These are phyloP conservation scores for Anabas testudineus DNA, from an alignment of 2,797 vertebrate genomes.

Conservation along the genomic window DNA sequence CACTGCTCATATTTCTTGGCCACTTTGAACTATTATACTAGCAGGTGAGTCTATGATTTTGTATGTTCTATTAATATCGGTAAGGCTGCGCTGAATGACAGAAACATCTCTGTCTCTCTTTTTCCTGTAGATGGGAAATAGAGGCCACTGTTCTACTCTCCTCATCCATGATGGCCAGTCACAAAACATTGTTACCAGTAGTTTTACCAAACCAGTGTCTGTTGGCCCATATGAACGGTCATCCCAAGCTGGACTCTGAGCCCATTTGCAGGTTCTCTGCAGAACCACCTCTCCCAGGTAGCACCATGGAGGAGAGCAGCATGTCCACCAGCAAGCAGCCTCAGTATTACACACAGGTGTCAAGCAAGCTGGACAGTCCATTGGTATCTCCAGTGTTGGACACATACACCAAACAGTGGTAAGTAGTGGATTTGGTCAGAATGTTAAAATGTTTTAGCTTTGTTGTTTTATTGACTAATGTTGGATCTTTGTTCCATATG, in stretches of 20 bases:
- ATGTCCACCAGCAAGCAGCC: conserved; percentile 1
- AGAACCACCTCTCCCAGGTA: conserved; percentile 37
- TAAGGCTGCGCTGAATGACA: too few relatives aligned
- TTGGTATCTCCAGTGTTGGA: conserved; percentile 16
- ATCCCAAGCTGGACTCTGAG: conserved; percentile 2
- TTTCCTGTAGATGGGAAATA: conserved; percentile 30
- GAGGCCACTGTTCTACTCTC: neutral
- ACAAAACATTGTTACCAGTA: conserved; percentile 24
- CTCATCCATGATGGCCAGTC: conserved; percentile 21
- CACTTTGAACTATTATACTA: too few relatives aligned
- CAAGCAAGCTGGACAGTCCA: conserved; percentile 9
- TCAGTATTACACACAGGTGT: conserved; percentile 16
- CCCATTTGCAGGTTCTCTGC: conserved; percentile 1
- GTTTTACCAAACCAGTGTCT: conserved; percentile 21
- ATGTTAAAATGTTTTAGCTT: too few relatives aligned
- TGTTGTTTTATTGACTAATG: too few relatives aligned
- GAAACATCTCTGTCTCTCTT: neutral
- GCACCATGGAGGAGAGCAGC: conserved; percentile 30
- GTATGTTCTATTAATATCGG: too few relatives aligned
- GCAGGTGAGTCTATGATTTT: too few relatives aligned
- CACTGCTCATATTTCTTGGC: too few relatives aligned
- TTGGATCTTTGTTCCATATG: too few relatives aligned
- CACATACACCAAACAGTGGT: conserved; percentile 30
- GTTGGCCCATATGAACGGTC: neutral
- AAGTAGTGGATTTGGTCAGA: too few relatives aligned